phyloP scores from a whole-genome alignment of 2,797 vertebrate species.

The Poeciliopsis presidionis region DNA sequence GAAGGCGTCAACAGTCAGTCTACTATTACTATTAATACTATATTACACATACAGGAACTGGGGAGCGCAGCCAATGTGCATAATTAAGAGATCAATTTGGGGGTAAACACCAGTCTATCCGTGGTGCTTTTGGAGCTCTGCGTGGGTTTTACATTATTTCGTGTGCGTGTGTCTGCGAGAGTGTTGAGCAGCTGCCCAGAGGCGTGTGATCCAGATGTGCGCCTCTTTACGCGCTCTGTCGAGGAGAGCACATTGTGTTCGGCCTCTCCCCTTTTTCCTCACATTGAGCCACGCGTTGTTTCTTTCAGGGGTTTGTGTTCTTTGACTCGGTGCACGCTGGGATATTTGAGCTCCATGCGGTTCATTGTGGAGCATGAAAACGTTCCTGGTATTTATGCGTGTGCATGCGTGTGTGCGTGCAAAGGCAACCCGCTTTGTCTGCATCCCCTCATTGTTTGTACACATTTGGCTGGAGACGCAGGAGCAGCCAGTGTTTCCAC shows the following conservation, averaged over 20 bases:
- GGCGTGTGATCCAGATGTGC: constrained; percentile 86
- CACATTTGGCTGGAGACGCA: constrained; percentile 67
- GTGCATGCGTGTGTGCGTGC: constrained; percentile 32
- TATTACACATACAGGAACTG: constrained; percentile 45
- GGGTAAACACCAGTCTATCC: constrained; percentile 45
- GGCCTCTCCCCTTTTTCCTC: background rate
- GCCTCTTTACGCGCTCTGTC: constrained; percentile 70
- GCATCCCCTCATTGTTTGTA: constrained; percentile 81
- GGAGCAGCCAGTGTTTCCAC: constrained; percentile 24
- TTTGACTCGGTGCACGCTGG: constrained; percentile 42
- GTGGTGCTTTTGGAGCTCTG: constrained; percentile 46
- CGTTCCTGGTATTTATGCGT: constrained; percentile 41
- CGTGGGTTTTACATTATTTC: constrained; percentile 36
- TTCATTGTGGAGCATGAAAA: constrained; percentile 63
- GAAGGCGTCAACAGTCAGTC: constrained; percentile 77
- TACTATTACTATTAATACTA: constrained; percentile 76
- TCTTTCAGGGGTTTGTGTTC: constrained; percentile 18
- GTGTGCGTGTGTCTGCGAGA: constrained; percentile 22
- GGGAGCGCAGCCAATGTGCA: constrained; percentile 46
- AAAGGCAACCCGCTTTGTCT: constrained; percentile 80
- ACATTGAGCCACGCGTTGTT: constrained; percentile 47
- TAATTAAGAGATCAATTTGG: constrained; percentile 60
- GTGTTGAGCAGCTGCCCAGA: constrained; percentile 67
- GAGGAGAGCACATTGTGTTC: constrained; percentile 63
- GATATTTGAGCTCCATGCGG: constrained; percentile 61